phyloP scores from a whole-genome alignment of 2,113 vertebrate species.

The Capricornis sumatraensis region DNA sequence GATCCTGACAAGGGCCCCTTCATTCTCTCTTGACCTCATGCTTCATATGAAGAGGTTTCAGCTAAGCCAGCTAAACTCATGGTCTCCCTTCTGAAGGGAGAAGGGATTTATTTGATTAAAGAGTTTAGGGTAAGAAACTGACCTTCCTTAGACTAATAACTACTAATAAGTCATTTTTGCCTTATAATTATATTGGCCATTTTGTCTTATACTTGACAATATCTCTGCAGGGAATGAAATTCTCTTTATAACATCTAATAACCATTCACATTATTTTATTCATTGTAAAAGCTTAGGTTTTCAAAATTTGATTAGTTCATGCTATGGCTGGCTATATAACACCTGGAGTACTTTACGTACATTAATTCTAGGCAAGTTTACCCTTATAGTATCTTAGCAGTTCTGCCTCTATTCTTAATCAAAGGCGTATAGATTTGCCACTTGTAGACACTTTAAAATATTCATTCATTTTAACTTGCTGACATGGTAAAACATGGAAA shows the following conservation, averaged over 20 bases:
- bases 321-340: not conserved
- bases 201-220: not conserved
- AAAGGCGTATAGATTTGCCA: not conserved
- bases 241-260: not conserved
- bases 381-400: not conserved
- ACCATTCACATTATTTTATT: not conserved
- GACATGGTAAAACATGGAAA: not conserved
- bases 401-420: not conserved
- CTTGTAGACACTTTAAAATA: not conserved
- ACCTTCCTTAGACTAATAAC: not conserved
- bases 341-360: not conserved
- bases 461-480: constrained; percentile 1
- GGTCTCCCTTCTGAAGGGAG: not conserved
- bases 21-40: not conserved
- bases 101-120: not conserved
- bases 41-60: not conserved
- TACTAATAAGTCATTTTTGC: not conserved
- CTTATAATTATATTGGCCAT: not conserved
- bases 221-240: not conserved
- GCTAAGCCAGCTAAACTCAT: not conserved
- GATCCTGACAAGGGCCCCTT: not conserved
- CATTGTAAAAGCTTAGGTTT: not conserved
- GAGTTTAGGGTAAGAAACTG: not conserved
- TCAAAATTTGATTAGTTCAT: not conserved
- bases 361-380: not conserved